Evolutionary conservation across 2,797 vertebrate genomes (phyloP).

Genomic region (Macroramphosus scolopax): DNA sequence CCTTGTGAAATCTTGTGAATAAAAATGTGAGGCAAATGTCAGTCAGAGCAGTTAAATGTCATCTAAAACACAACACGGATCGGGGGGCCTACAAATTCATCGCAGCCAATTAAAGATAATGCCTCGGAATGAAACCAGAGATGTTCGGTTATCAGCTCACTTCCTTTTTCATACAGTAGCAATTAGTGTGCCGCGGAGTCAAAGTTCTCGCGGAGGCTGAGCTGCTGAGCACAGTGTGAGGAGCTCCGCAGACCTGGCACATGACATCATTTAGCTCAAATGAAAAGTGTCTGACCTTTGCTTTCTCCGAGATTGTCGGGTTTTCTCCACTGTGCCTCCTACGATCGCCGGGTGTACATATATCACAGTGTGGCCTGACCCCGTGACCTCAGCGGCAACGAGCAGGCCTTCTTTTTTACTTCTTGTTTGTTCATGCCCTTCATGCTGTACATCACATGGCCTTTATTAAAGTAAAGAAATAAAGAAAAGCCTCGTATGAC

Average conservation of each 20-base stretch:
- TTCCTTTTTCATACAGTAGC: constrained; percentile 51
- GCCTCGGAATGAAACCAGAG: constrained; percentile 44
- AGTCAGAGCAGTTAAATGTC: constrained; percentile 68
- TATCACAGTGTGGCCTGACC: constrained; percentile 43
- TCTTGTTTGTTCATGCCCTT: constrained; percentile 19
- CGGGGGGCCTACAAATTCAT: constrained; percentile 40
- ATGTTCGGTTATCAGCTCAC: constrained; percentile 60
- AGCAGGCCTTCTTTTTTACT: constrained; percentile 11
- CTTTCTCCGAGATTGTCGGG: constrained; percentile 35
- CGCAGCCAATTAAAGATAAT: constrained; percentile 69
- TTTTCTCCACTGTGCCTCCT: constrained; percentile 26
- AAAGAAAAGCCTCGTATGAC: constrained; percentile 50
- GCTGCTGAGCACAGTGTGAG: constrained; percentile 24
- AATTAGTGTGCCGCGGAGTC: constrained; percentile 59
- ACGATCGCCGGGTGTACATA: constrained; percentile 27
- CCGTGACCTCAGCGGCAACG: constrained; percentile 37
- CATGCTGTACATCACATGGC: constrained; percentile 23
- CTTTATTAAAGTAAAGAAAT: constrained; percentile 43
- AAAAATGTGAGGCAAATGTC: constrained; percentile 72
- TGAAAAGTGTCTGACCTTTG: constrained; percentile 70
- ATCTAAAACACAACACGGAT: constrained; percentile 48
- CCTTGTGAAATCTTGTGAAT: constrained; percentile 61
- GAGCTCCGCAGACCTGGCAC: constrained; percentile 41
- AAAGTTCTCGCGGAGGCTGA: constrained; percentile 51
- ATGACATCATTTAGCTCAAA: constrained; percentile 62